Conservation (phyloP, 53 echinoderm and acorn worm species). For the Patiria pectinifera region DNA sequence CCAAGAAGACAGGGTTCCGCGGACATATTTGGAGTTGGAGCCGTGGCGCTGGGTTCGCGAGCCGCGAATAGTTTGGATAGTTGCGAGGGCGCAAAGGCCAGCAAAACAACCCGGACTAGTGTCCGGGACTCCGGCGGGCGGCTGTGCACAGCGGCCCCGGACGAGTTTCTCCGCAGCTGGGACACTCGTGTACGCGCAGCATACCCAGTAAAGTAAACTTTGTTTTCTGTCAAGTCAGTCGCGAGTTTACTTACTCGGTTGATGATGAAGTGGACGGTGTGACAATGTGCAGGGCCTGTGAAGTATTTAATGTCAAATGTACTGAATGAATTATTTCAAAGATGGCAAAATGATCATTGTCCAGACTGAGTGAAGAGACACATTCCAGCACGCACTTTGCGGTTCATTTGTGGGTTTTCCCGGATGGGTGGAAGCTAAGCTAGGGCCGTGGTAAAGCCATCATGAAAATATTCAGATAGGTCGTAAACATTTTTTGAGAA, state of each 20-base stretch:
- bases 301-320: no score
- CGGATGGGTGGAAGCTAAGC: no score
- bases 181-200: not conserved
- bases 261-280: not conserved
- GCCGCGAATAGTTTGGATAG: conserved; percentile 78
- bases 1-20: conserved; percentile 35
- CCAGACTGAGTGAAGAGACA: no score
- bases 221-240: no score
- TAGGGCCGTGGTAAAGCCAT: no score
- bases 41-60: conserved; percentile 61
- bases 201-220: conserved; percentile 17
- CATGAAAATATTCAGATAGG: no score
- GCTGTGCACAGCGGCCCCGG: not conserved
- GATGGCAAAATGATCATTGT: no score
- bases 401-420: no score
- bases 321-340: no score
- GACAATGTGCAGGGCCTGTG: not conserved
- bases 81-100: conserved; percentile 63
- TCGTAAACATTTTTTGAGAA: no score
- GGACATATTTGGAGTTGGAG: conserved; percentile 66
- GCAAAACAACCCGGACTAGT: conserved; percentile 30
- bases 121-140: not conserved
- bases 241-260: no score
- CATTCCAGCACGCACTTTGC: no score
- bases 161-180: not conserved